phyloP scores from a whole-genome alignment of 2,113 vertebrate genomes.

The Oplegnathus fasciatus region DNA sequence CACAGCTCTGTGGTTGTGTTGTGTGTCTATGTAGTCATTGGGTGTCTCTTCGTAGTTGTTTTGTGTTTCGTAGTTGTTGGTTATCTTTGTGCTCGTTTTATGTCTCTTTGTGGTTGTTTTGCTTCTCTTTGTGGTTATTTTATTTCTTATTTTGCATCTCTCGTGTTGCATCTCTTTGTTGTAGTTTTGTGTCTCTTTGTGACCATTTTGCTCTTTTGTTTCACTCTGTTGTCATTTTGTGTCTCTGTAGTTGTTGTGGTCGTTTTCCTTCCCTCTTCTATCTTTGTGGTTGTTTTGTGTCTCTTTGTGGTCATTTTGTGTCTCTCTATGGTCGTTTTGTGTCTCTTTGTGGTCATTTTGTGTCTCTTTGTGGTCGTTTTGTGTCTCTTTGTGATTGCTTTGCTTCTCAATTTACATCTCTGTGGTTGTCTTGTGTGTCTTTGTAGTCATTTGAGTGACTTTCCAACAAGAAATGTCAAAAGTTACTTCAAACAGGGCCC shows the following conservation, averaged over 20 bases:
- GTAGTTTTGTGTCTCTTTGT: neutral
- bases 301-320: neutral
- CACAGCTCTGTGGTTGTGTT: too few relatives aligned
- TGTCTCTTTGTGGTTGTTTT: neutral
- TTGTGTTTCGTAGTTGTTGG: neutral
- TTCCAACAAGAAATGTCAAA: neutral
- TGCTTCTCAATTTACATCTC: too few relatives aligned
- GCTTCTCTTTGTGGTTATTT: neutral
- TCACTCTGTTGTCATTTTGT: neutral
- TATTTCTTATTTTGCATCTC: too few relatives aligned
- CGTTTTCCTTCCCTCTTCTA: too few relatives aligned
- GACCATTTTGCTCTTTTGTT: too few relatives aligned
- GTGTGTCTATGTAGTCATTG: too few relatives aligned
- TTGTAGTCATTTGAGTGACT: neutral
- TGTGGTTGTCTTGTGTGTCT: neutral
- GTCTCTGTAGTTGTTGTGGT: neutral
- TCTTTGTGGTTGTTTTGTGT: neutral
- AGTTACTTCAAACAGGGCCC: neutral
- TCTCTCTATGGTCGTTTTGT: neutral
- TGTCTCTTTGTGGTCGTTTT: neutral
- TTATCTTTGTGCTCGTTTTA: neutral
- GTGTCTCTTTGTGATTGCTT: too few relatives aligned
- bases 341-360: too few relatives aligned
- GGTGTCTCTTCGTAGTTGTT: neutral
- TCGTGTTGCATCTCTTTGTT: neutral